Evolutionary conservation across 2,113 vertebrate genomes (phyloP).

Genomic region (Tretioscincus oriximinensis): DNA sequence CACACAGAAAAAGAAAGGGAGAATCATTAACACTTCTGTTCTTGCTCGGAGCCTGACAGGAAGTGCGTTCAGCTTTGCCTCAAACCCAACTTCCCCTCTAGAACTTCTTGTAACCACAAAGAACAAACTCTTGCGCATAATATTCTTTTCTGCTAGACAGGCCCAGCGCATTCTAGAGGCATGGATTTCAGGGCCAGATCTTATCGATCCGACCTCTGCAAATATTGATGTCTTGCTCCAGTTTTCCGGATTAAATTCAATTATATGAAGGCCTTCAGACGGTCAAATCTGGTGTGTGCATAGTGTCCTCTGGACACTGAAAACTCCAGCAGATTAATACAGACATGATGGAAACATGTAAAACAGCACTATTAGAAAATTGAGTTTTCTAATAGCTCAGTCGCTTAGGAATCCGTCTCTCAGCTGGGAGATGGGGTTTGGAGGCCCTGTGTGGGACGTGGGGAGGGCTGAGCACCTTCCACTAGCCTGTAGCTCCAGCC

Average conservation of each 20-base stretch:
- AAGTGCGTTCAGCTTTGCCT: constrained; percentile 46
- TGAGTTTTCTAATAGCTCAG: too few relatives aligned
- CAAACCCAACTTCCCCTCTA: constrained; percentile 69
- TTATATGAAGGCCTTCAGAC: background rate
- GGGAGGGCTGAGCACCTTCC: too few relatives aligned
- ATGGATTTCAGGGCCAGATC: background rate
- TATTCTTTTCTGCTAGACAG: background rate
- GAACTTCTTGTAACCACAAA: constrained; percentile 70
- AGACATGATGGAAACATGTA: too few relatives aligned
- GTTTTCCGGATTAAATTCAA: background rate
- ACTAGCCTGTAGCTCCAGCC: too few relatives aligned
- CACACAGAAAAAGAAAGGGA: background rate
- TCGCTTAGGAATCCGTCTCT: too few relatives aligned
- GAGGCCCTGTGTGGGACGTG: too few relatives aligned
- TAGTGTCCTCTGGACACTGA: background rate
- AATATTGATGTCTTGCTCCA: background rate
- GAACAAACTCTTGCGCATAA: constrained; percentile 25
- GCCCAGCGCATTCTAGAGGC: background rate
- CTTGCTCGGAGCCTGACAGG: constrained; percentile 38
- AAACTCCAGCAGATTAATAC: too few relatives aligned
- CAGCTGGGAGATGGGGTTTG: too few relatives aligned
- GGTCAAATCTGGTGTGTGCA: too few relatives aligned
- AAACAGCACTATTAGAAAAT: too few relatives aligned
- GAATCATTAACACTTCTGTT: constrained; percentile 10
- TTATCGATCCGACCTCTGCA: background rate